Evolutionary conservation across 2,113 vertebrate species (phyloP).

Genomic region (Dasyprocta punctata): DNA sequence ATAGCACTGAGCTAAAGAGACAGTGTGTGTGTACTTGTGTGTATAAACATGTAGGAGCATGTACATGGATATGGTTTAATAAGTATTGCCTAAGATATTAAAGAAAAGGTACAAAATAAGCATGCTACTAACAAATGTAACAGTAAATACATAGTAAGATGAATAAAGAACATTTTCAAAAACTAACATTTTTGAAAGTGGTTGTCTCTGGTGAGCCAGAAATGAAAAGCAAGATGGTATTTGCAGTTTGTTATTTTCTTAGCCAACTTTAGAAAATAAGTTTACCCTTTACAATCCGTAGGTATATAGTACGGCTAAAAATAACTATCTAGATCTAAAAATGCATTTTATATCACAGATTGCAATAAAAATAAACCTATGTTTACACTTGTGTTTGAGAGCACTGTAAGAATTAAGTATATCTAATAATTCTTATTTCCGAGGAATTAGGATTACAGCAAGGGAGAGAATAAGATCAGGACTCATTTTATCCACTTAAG

Average conservation of each 20-base stretch:
- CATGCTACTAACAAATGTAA: not conserved
- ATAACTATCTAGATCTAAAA: not conserved
- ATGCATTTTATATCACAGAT: not conserved
- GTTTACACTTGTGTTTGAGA: not conserved
- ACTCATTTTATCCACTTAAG: not conserved
- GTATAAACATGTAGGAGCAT: not conserved
- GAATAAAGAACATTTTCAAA: slow-evolving; percentile 1
- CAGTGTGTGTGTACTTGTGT: not conserved
- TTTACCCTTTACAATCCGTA: not conserved
- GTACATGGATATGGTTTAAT: not conserved
- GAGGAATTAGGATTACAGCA: not conserved
- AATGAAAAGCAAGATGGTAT: not conserved
- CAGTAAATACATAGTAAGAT: not conserved
- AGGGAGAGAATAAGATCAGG: not conserved
- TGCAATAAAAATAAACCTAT: not conserved
- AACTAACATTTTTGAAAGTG: not conserved
- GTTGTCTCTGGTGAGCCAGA: not conserved
- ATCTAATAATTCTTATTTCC: slow-evolving; percentile 1
- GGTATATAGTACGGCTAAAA: slow-evolving; percentile 8
- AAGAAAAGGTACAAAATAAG: not conserved
- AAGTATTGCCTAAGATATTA: not conserved
- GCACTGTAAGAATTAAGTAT: not conserved
- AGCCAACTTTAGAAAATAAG: not conserved
- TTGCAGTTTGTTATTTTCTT: not conserved
- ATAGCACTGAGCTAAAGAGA: not conserved